Evolutionary conservation across 2,888 invertebrate species (phyloP).

Genomic region (Diaperis boleti): DNA sequence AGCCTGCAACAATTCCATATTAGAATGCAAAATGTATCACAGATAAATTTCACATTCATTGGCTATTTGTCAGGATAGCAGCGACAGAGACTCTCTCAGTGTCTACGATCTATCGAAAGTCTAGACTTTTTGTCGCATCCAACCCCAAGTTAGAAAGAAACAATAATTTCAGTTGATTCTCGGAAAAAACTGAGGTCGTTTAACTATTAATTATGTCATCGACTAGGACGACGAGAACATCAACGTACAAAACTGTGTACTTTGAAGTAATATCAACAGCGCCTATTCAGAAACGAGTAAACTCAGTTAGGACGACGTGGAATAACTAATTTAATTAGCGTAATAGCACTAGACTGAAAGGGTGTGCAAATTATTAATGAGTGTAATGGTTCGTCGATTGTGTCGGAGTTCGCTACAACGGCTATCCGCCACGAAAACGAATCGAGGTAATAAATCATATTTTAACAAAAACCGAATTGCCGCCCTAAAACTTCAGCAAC

Average conservation of each 20-base stretch:
- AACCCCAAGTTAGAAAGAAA: too few relatives aligned
- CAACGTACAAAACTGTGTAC: conserved; percentile 39
- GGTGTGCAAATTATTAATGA: conserved; percentile 60
- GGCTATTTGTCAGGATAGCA: too few relatives aligned
- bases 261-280: conserved; percentile 46
- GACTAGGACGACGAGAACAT: neutral
- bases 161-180: too few relatives aligned
- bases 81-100: too few relatives aligned
- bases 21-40: too few relatives aligned
- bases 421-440: conserved; percentile 23
- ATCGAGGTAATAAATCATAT: conserved; percentile 32
- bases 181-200: neutral
- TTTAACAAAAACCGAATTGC: conserved; percentile 27
- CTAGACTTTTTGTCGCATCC: too few relatives aligned
- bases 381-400: conserved; percentile 56
- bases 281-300: conserved; percentile 44
- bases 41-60: too few relatives aligned
- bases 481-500: conserved; percentile 7
- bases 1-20: too few relatives aligned
- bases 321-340: conserved; percentile 60
- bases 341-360: conserved; percentile 57
- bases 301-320: conserved; percentile 50
- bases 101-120: too few relatives aligned
- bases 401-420: conserved; percentile 39
- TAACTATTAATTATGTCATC: conserved; percentile 15